Conservation (phyloP, 2,797 vertebrate species). For the Parotocinclus haroldoi region DNA sequence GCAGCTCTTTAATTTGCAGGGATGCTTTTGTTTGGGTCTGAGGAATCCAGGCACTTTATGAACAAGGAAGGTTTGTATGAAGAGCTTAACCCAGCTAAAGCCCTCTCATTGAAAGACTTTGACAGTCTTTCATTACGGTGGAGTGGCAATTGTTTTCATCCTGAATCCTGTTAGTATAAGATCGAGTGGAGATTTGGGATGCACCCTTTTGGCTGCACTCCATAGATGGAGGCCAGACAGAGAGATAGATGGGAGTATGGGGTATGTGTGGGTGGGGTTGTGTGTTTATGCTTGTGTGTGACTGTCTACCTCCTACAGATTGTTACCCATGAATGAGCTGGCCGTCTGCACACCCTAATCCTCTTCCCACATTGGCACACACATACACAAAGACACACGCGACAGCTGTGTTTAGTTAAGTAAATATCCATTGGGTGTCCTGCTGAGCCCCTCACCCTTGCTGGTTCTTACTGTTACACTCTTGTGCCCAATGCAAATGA, state of each 20-base stretch:
- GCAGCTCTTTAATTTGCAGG: constrained; percentile 61
- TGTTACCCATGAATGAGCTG: constrained; percentile 63
- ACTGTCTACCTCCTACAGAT: constrained; percentile 50
- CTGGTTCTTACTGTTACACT: not conserved
- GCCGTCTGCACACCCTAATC: constrained; percentile 67
- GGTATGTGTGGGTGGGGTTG: constrained; percentile 41
- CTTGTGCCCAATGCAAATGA: constrained; percentile 6
- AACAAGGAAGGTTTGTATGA: constrained; percentile 60
- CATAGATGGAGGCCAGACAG: constrained; percentile 58
- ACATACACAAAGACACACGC: constrained; percentile 14
- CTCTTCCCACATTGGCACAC: constrained; percentile 33
- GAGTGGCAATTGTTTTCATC: constrained; percentile 63
- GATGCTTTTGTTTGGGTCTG: constrained; percentile 59
- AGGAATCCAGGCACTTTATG: constrained; percentile 44
- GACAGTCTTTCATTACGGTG: constrained; percentile 66
- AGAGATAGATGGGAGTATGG: constrained; percentile 30
- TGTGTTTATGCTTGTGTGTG: constrained; percentile 41
- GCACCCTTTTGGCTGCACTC: constrained; percentile 57
- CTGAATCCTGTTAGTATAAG: constrained; percentile 73
- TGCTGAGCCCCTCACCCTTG: constrained; percentile 10
- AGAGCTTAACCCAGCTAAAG: constrained; percentile 65
- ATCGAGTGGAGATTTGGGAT: constrained; percentile 65
- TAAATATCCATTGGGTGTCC: constrained; percentile 54
- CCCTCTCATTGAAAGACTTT: constrained; percentile 48
- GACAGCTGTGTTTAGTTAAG: constrained; percentile 74